Evolutionary conservation across 2,888 invertebrate species (phyloP), one percentile per base, ranked within the genome.

Genomic region (Megastigmus dorsalis): DNA sequence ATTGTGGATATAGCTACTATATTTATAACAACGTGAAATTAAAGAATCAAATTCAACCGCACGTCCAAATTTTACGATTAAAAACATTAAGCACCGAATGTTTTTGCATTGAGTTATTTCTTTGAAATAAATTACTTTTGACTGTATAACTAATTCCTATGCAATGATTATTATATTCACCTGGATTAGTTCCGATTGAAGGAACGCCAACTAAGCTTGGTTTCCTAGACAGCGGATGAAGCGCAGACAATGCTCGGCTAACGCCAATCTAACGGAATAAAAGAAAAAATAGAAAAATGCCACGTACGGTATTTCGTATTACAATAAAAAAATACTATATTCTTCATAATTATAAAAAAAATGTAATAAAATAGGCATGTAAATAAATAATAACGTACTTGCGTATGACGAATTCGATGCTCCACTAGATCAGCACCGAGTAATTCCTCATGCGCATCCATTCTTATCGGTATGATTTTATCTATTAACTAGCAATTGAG

Each of bases 381-480:
- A 71, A 70, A 65, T 66, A 60, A 41, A 38, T 15, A 9, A n/a
- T 10, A 26, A 15, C 55, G 55, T 84, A 93, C 93, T 88, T 92
- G 90, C 52, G 91, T 90, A 84, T 96, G 95, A 55, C 93, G 90
- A 52, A 97, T 93, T 78, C 92, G 91, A 85, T 97, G 97, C 84
- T 97, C 97, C 2, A 94, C 93, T 36, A 97, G 89, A 89, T 97
- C 97, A 0, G 97, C 97, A 0, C 97, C 97, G 13, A 97, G 89
- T 54, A 96, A 89, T 88, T 97, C 97, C 62, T 95, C 95, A 81
- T 95, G 93, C 0, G 93, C 92, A 69, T 93, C 92, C 96, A 97
- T 95, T 13, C 97, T 91, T 75, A 97, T 95, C 0, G 95, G 93
- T 80, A 96, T 89, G 18, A 95, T 88, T 85, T 92, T 92, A 85